Evolutionary conservation across 2,888 invertebrate species (phyloP), one percentile per base, ranked within the genome.

Genomic region (Amiota communis): DNA sequence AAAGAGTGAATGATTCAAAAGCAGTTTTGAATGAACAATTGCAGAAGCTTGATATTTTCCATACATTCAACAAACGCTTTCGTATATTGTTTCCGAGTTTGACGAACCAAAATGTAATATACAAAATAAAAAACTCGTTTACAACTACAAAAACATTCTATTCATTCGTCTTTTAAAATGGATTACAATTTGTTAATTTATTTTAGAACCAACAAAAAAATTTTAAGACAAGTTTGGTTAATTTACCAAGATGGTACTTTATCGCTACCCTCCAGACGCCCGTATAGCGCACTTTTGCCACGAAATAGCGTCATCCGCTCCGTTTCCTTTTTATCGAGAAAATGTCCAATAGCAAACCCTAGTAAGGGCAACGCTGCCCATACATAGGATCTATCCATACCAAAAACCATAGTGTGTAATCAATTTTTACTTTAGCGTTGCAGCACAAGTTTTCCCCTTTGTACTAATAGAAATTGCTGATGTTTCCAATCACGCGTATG

Each of bases 201-300:
- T 56, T 49, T 71, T 65, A 56, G 63, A 51, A 48, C 23, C 23
- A 23, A 23, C 23, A 65, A 36, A 46, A 46, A 23, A 15, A 47
- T 17, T 17, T 56, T 46, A 8, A 6, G 3, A 6, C 36, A 36
- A 36, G 36, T 6, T 36, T 36, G 0, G 36, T 6, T 6, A 36
- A 47, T 73, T 81, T 82, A 90, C 96, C 96, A 96, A 12, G 94
- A 92, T 73, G 96, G 96, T 23, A 56, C 61, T 80, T 91, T 93
- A 9, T 93, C 94, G 77, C 92, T 92, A 79, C 93, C 92, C 1
- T 93, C 90, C 57, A 87, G 90, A 74, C 94, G 91, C 23, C 94
- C 95, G 86, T 93, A 97, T 56, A 97, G 89, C 68, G 93, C 92
- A 84, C 96, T 96, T 87, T 94, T 96, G 86, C 97, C 96, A 75